Conservation (phyloP, 1,140 invertebrate genomes). For the Aricia agestis region DNA sequence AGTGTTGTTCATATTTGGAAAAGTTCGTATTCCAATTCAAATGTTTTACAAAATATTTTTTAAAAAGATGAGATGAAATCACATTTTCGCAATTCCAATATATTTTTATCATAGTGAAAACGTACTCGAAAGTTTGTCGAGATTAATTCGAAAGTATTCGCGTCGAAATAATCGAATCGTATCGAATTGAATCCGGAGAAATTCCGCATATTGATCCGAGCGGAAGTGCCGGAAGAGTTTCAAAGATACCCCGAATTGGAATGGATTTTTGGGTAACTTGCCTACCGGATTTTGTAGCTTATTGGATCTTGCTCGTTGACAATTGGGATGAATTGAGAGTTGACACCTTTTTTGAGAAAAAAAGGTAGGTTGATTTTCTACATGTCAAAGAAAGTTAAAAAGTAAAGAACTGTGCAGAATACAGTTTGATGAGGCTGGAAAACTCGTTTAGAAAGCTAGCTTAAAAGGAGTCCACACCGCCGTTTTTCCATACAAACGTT, state of each 20-base stretch:
- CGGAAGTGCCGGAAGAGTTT: not conserved
- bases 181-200: not conserved
- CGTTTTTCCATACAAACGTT: too few species aligned
- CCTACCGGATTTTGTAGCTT: not conserved
- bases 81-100: too few species aligned
- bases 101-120: not conserved
- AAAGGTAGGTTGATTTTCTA: too few species aligned
- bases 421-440: too few species aligned
- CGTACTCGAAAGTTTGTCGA: not conserved
- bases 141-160: not conserved
- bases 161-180: not conserved
- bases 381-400: too few species aligned
- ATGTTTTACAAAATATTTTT: too few species aligned
- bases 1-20: too few species aligned
- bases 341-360: not conserved
- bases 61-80: too few species aligned
- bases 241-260: not conserved
- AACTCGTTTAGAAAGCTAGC: too few species aligned
- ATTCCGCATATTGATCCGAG: not conserved
- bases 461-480: too few species aligned
- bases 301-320: not conserved
- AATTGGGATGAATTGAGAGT: not conserved
- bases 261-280: not conserved
- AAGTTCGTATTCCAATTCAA: too few species aligned
- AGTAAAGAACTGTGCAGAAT: too few species aligned